Evolutionary conservation across 2,113 vertebrate genomes (phyloP).

Genomic region (Passerina amoena): DNA sequence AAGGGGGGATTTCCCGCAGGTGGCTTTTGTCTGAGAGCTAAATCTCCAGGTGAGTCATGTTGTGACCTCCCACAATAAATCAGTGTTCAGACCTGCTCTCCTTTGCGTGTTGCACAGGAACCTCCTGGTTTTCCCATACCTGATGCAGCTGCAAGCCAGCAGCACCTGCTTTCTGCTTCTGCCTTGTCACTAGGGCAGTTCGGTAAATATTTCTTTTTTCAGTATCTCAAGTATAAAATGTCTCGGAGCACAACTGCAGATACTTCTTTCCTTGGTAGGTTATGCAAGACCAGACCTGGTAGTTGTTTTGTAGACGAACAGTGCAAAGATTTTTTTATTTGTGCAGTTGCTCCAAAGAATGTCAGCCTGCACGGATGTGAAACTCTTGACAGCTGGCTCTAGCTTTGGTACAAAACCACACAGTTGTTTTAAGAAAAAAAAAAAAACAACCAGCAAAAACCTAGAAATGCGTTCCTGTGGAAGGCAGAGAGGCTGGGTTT

Average conservation of each 20-base stretch:
- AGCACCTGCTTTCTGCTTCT: background rate
- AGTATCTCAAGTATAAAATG: background rate
- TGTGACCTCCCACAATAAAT: background rate
- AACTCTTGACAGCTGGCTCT: background rate
- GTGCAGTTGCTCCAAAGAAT: fast-evolving
- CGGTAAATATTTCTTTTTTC: background rate
- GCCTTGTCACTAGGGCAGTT: background rate
- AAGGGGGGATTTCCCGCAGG: background rate
- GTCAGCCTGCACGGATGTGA: background rate
- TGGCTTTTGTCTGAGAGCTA: background rate
- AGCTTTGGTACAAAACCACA: background rate
- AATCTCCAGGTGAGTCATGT: background rate
- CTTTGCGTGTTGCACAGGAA: background rate
- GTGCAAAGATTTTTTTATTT: background rate
- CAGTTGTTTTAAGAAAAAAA: background rate
- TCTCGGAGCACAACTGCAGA: background rate
- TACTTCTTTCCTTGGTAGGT: background rate
- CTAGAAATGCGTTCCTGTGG: background rate
- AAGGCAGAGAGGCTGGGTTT: background rate
- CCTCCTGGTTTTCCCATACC: fast-evolving
- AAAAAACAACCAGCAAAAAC: background rate
- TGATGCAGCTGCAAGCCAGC: background rate
- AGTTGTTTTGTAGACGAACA: background rate
- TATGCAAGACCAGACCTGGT: background rate
- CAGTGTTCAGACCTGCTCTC: background rate